Base-by-base conservation (phyloP, 1,140 invertebrate species). In the Diorhabda carinulata region DNA sequence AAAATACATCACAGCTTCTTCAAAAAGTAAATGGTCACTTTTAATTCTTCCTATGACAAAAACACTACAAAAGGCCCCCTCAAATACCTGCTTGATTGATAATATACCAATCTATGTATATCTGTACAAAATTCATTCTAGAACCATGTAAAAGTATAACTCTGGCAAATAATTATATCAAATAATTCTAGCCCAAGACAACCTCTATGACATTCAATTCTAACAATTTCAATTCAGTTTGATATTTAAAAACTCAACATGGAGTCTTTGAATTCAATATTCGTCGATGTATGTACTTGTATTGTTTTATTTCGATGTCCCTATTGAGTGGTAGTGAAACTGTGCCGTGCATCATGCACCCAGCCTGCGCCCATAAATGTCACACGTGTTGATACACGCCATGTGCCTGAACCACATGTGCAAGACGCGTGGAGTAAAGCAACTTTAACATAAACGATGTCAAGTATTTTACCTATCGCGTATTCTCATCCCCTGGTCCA, bases 301-400 rank as follows among this genome's bases (percentile, higher is more conserved):
- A 52, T 52, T 52, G 47, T 52, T 52, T 52, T 52, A 52, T 52
- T 52, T 52, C 47, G 47, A n/a, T 52, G 47, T 52, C 47, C 47
- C 47, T 4, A n/a, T 52, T 6, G 47, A 52, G 47, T n/a, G n/a
- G n/a, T n/a, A 52, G 47, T 52, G 47, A n/a, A n/a, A 3, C 47
- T 52, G 47, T 52, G 47, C 47, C n/a, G n/a, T 52, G 47, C 59
- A 43, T 41, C 68, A 58, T 71, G 71, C 64, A 67, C 59, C 68
- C 71, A 74, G 71, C 67, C 66, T 73, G 69, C 69, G 72, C 71
- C 69, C 73, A 71, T 75, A 75, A 75, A 75, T 75, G 73, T 75
- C 73, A 75, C 73, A 75, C 73, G 73, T 75, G 73, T 70, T 67
- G 73, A 72, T 70, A 73, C 73, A 75, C 66, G 71, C 69, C 68